Conservation (phyloP, 2,797 vertebrate genomes). For the Threskiornis aethiopicus region DNA sequence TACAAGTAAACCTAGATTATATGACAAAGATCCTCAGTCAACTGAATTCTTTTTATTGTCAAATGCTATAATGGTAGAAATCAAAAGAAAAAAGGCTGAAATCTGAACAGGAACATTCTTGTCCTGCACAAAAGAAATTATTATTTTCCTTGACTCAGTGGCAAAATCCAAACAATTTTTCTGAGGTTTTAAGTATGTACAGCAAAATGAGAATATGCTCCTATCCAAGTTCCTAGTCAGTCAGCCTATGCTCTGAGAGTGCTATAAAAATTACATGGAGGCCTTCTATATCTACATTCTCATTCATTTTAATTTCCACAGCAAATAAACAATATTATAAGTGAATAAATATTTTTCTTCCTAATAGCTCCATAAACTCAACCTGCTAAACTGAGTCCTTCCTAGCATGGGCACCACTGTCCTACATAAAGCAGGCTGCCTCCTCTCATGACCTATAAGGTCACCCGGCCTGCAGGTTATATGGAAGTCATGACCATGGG, state of each 20-base stretch:
- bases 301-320: not conserved
- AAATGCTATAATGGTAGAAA: not conserved
- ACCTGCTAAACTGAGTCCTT: not conserved
- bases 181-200: not conserved
- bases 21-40: not conserved
- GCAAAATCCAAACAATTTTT: not conserved
- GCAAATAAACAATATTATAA: not conserved
- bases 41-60: not conserved
- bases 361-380: not conserved
- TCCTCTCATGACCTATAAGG: accelerated
- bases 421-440: not conserved
- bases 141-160: not conserved
- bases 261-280: not conserved
- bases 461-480: not conserved
- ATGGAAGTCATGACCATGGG: accelerated
- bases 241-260: not conserved
- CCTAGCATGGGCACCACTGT: not conserved
- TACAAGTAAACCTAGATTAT: not conserved
- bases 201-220: not conserved
- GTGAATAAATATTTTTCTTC: not conserved
- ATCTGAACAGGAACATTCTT: not conserved
- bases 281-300: not conserved
- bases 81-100: not conserved
- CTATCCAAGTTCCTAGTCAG: not conserved
- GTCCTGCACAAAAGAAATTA: not conserved